A percentile compares a stretch with the other conserved stretches of the same genome.
phyloP scores from a whole-genome alignment of 1,140 invertebrate genomes.

The Pachyrhynchus sulphureomaculatus region DNA sequence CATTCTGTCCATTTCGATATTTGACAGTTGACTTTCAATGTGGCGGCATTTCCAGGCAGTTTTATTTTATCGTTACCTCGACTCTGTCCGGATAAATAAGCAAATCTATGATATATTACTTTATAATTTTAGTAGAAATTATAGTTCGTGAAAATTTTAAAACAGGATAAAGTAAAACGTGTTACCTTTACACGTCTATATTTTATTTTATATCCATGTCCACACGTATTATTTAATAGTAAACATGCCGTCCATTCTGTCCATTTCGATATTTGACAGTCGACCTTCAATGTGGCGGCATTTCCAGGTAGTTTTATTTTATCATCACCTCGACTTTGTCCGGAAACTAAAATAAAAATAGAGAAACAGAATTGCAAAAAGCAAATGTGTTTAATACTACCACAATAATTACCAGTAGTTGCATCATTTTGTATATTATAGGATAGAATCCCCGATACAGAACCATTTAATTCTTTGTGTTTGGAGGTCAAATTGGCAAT shows the following conservation, averaged over 20 bases:
- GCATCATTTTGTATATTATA: conserved; percentile 49
- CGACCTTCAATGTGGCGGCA: neutral
- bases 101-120: no score
- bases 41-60: neutral
- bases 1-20: conserved; percentile 39
- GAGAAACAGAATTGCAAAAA: conserved; percentile 3
- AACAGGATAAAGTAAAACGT: no score
- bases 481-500: conserved; percentile 46
- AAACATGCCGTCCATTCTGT: conserved; percentile 39
- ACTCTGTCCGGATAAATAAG: conserved; percentile 7
- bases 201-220: conserved; percentile 39
- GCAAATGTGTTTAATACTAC: conserved; percentile 17
- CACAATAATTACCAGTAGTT: conserved; percentile 35
- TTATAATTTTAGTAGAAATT: no score
- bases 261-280: conserved; percentile 37
- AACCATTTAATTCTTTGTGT: conserved; percentile 41
- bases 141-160: no score
- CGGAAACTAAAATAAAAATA: conserved; percentile 9
- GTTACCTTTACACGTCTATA: conserved; percentile 44
- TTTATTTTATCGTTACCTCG: neutral
- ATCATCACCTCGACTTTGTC: neutral
- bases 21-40: conserved; percentile 19
- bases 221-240: conserved; percentile 24
- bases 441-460: conserved; percentile 46
- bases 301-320: neutral